A percentile compares a stretch with the other conserved stretches of the same genome.
These are phyloP conservation scores for Panurus biarmicus DNA, from an alignment of 2,113 vertebrate species.

Conservation along the genomic window DNA sequence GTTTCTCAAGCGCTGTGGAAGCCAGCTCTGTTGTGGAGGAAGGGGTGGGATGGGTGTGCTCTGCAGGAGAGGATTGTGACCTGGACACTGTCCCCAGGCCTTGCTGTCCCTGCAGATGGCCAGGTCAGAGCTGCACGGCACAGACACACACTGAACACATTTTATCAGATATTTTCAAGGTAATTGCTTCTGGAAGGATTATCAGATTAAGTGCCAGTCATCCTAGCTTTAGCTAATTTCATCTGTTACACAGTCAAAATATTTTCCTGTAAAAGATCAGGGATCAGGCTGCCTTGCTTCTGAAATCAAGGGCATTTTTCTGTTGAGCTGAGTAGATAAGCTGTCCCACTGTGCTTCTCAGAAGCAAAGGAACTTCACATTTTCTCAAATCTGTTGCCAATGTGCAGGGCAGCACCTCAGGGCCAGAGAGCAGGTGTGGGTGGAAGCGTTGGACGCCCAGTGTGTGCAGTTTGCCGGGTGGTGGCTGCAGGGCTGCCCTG, in stretches of 20 bases:
- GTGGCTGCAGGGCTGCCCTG: not conserved
- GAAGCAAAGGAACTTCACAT: not conserved
- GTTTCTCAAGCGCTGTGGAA: not conserved
- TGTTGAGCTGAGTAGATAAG: not conserved
- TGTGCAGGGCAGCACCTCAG: not conserved
- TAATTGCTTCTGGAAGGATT: not conserved
- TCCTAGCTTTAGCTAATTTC: not conserved
- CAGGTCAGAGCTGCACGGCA: not conserved
- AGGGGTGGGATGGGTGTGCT: not conserved
- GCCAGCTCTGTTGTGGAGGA: not conserved
- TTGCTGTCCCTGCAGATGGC: fast-evolving
- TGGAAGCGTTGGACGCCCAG: fast-evolving
- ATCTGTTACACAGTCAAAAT: not conserved
- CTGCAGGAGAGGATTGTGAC: not conserved
- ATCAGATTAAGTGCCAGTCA: not conserved
- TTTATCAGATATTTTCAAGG: not conserved
- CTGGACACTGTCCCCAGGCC: not conserved
- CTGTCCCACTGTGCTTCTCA: not conserved
- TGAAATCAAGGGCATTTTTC: not conserved
- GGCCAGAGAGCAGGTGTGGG: not conserved
- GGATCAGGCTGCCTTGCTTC: not conserved
- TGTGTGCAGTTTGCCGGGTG: fast-evolving
- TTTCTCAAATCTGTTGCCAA: not conserved
- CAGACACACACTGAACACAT: not conserved
- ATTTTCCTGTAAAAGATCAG: not conserved